Percentiles rank a stretch among this genome's conserved stretches.
These are phyloP conservation scores for Morpho deidamia DNA, from an alignment of 2,888 invertebrate genomes.

Conservation along the genomic window DNA sequence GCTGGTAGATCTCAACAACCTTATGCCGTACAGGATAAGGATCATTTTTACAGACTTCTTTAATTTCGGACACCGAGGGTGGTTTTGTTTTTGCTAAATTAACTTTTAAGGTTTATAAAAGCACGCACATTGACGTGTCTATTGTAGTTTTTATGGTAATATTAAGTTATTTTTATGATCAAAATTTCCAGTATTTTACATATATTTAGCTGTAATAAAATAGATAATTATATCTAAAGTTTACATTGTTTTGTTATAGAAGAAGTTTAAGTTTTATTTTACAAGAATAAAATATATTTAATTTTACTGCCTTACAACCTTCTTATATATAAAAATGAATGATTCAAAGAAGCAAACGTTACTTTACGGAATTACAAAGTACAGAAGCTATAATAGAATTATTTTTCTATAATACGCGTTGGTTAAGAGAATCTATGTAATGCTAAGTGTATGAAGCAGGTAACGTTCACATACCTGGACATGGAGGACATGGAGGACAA, in stretches of 20 bases:
- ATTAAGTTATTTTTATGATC: not conserved
- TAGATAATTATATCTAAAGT: not conserved
- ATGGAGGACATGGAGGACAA: too few relatives aligned
- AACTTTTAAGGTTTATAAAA: not conserved
- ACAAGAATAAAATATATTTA: not conserved
- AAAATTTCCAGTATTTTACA: not conserved
- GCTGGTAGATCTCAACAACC: constrained; percentile 52
- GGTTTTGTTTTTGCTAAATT: constrained; percentile 68
- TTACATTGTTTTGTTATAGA: constrained; percentile 1
- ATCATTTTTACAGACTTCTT: constrained; percentile 67
- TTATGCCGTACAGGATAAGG: constrained; percentile 64
- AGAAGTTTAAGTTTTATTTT: constrained; percentile 7
- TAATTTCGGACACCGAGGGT: constrained; percentile 61
- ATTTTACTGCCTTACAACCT: too few relatives aligned
- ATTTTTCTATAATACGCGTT: too few relatives aligned
- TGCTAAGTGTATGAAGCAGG: too few relatives aligned
- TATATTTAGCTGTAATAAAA: not conserved
- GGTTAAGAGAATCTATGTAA: too few relatives aligned
- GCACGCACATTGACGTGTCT: not conserved
- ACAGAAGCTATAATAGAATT: too few relatives aligned
- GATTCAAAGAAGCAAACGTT: too few relatives aligned
- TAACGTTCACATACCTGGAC: too few relatives aligned
- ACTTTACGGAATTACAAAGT: too few relatives aligned
- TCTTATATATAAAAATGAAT: too few relatives aligned
- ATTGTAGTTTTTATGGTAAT: too few relatives aligned